Conservation (phyloP, 2,888 invertebrate genomes). For the Rhagophthalmus giganteus region DNA sequence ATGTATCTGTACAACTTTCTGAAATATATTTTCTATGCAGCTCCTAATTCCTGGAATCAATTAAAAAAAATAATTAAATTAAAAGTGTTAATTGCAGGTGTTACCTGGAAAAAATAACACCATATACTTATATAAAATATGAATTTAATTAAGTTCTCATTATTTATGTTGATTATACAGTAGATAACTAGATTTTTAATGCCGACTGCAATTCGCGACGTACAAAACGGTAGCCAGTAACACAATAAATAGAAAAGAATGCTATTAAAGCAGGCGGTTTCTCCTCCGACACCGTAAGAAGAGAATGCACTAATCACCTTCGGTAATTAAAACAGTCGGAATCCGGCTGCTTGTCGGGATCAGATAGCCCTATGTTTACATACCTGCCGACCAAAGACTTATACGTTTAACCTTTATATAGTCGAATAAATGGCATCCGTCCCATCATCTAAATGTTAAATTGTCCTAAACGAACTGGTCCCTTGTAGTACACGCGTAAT, state of each 20-base stretch:
- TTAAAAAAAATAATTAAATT: slow-evolving; percentile 6
- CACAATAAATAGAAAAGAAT: slow-evolving; percentile 29
- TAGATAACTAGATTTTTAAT: slow-evolving; percentile 37
- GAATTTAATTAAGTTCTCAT: slow-evolving; percentile 48
- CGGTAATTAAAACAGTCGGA: slow-evolving; percentile 46
- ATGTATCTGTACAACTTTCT: too few species aligned
- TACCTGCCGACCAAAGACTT: slow-evolving; percentile 16
- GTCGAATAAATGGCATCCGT: neutral
- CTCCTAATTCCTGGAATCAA: too few species aligned
- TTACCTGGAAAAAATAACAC: slow-evolving; percentile 10
- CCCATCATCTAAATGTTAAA: slow-evolving; percentile 33
- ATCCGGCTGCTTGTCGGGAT: slow-evolving; percentile 38
- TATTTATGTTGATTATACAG: slow-evolving; percentile 46
- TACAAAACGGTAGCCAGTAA: slow-evolving; percentile 20
- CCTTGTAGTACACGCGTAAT: slow-evolving; percentile 35
- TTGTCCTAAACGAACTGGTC: slow-evolving; percentile 30
- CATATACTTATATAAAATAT: slow-evolving; percentile 39
- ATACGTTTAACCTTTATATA: slow-evolving; percentile 13
- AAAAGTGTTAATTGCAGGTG: slow-evolving; percentile 16
- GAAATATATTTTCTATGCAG: too few species aligned
- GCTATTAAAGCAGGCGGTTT: slow-evolving; percentile 27
- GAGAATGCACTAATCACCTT: slow-evolving; percentile 35
- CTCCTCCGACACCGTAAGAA: slow-evolving; percentile 28
- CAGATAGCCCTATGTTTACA: slow-evolving; percentile 30
- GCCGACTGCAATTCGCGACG: slow-evolving; percentile 33